These are phyloP conservation scores for Petrocephalus sullivani DNA, from an alignment of 2,797 vertebrate genomes.

Conservation along the genomic window DNA sequence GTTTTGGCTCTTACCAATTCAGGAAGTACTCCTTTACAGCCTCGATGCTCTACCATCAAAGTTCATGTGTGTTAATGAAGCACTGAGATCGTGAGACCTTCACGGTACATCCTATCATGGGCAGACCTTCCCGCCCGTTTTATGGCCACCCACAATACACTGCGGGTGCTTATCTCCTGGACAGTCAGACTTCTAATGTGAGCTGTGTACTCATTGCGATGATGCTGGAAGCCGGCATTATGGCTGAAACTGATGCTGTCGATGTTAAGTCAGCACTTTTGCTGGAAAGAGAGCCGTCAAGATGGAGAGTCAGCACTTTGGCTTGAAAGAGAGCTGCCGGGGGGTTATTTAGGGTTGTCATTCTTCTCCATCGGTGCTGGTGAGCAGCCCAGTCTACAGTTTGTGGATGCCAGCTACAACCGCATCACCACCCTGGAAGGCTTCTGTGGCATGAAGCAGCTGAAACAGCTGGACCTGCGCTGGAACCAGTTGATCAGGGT, in stretches of 20 bases:
- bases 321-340: background rate
- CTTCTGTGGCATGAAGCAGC: constrained; percentile 60
- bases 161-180: background rate
- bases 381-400: constrained; percentile 67
- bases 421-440: constrained; percentile 63
- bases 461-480: constrained; percentile 68
- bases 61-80: background rate
- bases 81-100: background rate
- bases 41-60: background rate
- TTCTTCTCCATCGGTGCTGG: background rate
- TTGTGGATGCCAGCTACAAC: constrained; percentile 74
- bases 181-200: background rate
- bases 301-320: background rate
- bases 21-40: background rate
- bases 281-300: background rate
- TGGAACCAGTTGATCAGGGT: constrained; percentile 72
- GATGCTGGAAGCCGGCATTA: background rate
- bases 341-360: background rate
- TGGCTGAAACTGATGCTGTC: background rate
- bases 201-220: background rate
- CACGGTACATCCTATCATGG: background rate
- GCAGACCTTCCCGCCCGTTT: background rate
- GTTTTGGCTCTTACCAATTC: background rate
- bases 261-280: background rate
- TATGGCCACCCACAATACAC: background rate